A percentile compares a stretch with the other conserved stretches of the same genome.
Evolutionary conservation across 2,113 vertebrate species (phyloP).

Genomic region (Mungos mungo): DNA sequence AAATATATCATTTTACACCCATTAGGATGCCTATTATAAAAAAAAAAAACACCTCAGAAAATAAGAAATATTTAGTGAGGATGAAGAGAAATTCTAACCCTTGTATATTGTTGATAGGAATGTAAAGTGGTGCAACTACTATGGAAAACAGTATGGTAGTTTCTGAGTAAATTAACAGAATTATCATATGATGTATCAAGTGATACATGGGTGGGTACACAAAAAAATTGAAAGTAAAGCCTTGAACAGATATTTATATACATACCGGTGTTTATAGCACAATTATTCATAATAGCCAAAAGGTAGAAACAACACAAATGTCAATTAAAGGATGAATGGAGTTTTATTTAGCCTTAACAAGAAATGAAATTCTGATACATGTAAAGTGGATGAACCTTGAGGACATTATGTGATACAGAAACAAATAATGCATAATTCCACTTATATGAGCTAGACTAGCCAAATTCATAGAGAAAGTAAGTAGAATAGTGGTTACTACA

Average conservation of each 20-base stretch:
- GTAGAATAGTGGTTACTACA: background rate
- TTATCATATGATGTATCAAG: background rate
- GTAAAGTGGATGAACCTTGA: background rate
- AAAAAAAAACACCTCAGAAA: background rate
- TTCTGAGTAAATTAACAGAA: background rate
- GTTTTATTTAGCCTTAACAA: background rate
- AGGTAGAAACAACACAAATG: background rate
- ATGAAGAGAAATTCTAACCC: background rate
- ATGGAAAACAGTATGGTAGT: background rate
- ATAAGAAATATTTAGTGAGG: background rate
- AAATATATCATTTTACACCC: background rate
- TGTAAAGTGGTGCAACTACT: background rate
- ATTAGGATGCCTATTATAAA: background rate
- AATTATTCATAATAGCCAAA: background rate
- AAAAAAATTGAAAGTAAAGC: background rate
- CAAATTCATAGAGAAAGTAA: background rate
- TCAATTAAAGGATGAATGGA: background rate
- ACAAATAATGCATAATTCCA: background rate
- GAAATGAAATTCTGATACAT: background rate
- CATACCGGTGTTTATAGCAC: background rate
- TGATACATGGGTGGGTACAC: background rate
- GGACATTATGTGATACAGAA: background rate
- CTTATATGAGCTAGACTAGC: background rate
- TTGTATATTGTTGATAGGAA: background rate
- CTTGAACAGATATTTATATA: background rate